These are phyloP conservation scores for Anabas testudineus DNA, from an alignment of 2,797 vertebrate species.

Conservation along the genomic window DNA sequence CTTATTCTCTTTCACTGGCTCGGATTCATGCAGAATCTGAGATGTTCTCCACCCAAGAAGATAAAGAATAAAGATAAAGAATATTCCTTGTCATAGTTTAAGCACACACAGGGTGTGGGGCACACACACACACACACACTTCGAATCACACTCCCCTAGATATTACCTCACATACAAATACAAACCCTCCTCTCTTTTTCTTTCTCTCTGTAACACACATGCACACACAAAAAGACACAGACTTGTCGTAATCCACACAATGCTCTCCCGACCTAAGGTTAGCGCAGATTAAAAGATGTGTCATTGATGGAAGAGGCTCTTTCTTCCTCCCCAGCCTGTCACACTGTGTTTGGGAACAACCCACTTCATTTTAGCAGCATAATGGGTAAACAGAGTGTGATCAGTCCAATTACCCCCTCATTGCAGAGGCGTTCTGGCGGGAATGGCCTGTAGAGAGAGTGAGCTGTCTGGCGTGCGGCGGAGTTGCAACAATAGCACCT, in stretches of 20 bases:
- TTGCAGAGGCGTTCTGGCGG: constrained; percentile 71
- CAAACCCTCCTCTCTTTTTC: constrained; percentile 6
- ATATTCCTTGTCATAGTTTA: constrained; percentile 71
- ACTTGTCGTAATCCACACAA: constrained; percentile 10
- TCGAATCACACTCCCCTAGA: constrained; percentile 38
- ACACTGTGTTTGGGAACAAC: constrained; percentile 71
- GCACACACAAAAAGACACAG: not conserved
- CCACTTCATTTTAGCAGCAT: constrained; percentile 80
- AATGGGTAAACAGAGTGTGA: constrained; percentile 82
- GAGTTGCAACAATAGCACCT: constrained; percentile 75
- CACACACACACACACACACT: constrained; percentile 26
- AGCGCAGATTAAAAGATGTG: constrained; percentile 75
- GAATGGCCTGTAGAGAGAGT: constrained; percentile 69
- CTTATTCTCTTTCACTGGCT: constrained; percentile 53
- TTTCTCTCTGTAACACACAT: not conserved
- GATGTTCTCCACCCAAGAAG: constrained; percentile 58
- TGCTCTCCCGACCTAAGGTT: constrained; percentile 66
- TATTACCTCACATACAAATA: constrained; percentile 36
- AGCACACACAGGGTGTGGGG: constrained; percentile 46
- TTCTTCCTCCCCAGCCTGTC: constrained; percentile 64
- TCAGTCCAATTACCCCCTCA: constrained; percentile 83
- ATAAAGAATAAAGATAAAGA: constrained; percentile 66
- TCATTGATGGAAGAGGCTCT: constrained; percentile 69
- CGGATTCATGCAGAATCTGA: constrained; percentile 57
- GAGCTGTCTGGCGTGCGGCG: constrained; percentile 64